Percentiles rank a stretch among this genome's conserved stretches.
phyloP scores from a whole-genome alignment of 2,888 invertebrate species.

The Clusia tigrina region DNA sequence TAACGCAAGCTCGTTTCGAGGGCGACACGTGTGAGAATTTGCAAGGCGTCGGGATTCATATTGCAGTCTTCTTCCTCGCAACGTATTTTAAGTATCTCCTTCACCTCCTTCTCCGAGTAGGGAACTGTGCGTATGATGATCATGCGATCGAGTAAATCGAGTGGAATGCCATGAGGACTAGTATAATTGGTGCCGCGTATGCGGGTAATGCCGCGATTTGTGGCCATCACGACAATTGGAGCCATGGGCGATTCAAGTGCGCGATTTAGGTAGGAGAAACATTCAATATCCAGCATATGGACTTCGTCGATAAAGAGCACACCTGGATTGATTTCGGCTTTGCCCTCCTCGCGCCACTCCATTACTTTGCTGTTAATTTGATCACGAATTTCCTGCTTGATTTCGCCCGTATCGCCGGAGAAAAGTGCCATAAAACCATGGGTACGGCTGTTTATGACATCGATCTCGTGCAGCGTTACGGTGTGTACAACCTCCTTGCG shows the following conservation, averaged over 20 bases:
- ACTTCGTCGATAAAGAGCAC: constrained; percentile 97
- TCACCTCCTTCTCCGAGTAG: constrained; percentile 87
- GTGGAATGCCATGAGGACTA: constrained; percentile 96
- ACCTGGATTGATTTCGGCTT: constrained; percentile 98
- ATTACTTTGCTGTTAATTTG: constrained; percentile 97
- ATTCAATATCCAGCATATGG: constrained; percentile 99
- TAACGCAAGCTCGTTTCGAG: constrained; percentile 94
- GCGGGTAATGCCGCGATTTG: constrained; percentile 93
- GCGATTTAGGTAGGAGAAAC: constrained; percentile 97
- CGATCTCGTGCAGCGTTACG: constrained; percentile 98
- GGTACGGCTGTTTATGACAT: constrained; percentile 97
- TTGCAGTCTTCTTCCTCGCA: constrained; percentile 99
- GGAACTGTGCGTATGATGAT: constrained; percentile 92
- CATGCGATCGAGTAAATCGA: constrained; percentile 94
- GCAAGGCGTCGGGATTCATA: constrained; percentile 88
- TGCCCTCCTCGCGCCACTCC: constrained; percentile 99
- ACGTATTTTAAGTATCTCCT: constrained; percentile 91
- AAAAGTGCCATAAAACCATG: constrained; percentile 98
- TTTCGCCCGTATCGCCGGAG: constrained; percentile 99
- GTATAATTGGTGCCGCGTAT: constrained; percentile 94
- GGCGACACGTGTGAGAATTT: constrained; percentile 91
- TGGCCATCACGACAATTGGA: constrained; percentile 98
- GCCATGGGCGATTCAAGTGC: constrained; percentile 97
- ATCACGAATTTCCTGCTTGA: constrained; percentile 95
- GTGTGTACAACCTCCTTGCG: constrained; percentile 98